Percentiles rank a stretch among this genome's conserved stretches.
Conservation (phyloP, 2,888 invertebrate genomes). For the Ennomos quercinarius region DNA sequence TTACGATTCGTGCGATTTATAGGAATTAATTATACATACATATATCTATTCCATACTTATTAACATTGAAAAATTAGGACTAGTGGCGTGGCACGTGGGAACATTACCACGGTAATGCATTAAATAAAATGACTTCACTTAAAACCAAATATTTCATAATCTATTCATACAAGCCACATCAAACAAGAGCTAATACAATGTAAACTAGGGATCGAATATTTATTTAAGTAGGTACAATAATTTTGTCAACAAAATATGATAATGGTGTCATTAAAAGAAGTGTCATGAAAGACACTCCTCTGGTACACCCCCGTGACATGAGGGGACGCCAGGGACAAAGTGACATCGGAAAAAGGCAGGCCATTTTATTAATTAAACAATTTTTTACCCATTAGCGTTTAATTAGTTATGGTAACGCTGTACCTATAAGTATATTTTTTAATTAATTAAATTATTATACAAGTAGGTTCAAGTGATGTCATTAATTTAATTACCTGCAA, state of each 20-base stretch:
- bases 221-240: constrained; percentile 7
- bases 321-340: constrained; percentile 50
- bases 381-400: constrained; percentile 26
- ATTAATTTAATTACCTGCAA: too few species aligned
- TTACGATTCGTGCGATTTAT: constrained; percentile 8
- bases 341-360: constrained; percentile 54
- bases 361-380: constrained; percentile 63
- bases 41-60: too few species aligned
- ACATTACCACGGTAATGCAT: too few species aligned
- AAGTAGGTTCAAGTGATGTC: too few species aligned
- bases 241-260: constrained; percentile 50
- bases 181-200: too few species aligned
- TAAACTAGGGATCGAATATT: constrained; percentile 21
- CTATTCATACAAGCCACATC: too few species aligned
- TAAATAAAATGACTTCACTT: too few species aligned
- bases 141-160: too few species aligned
- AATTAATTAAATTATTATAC: constrained; percentile 1
- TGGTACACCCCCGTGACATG: constrained; percentile 48
- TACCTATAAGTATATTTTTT: constrained; percentile 4
- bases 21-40: neutral
- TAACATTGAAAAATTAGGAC: too few species aligned
- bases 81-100: too few species aligned
- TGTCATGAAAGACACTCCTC: constrained; percentile 59
- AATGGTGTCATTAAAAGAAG: constrained; percentile 53
- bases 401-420: constrained; percentile 12